Conservation (phyloP, 2,113 vertebrate species). For the Daubentonia madagascariensis region DNA sequence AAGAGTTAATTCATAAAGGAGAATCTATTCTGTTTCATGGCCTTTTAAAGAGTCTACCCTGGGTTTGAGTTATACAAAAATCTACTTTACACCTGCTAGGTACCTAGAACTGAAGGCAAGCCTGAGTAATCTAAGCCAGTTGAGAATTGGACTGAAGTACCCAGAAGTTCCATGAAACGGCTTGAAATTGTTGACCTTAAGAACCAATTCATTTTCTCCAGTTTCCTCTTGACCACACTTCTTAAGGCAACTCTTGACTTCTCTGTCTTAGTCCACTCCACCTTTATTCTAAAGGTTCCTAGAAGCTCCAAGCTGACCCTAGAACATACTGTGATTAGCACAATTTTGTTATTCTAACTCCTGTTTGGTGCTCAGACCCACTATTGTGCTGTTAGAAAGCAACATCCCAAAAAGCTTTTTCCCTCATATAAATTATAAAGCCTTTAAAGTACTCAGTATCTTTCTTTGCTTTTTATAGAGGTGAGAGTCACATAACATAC, state of each 20-base stretch:
- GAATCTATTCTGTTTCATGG: not conserved
- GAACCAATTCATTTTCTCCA: not conserved
- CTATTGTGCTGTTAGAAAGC: not conserved
- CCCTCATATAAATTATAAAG: not conserved
- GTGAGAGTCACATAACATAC: not conserved
- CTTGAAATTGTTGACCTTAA: not conserved
- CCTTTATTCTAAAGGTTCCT: not conserved
- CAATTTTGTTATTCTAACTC: not conserved
- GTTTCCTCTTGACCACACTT: not conserved
- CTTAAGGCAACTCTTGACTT: not conserved
- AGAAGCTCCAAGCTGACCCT: not conserved
- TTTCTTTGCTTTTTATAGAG: not conserved
- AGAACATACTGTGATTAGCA: not conserved
- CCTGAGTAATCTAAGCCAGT: not conserved
- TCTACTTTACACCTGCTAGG: not conserved
- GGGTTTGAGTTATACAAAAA: not conserved
- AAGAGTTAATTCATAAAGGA: not conserved
- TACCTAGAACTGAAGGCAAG: not conserved
- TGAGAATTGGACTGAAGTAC: not conserved
- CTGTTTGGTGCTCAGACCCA: not conserved
- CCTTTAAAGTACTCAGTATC: not conserved
- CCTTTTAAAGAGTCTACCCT: not conserved
- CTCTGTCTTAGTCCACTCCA: not conserved
- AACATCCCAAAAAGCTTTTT: not conserved
- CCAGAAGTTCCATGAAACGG: not conserved